Evolutionary conservation across 2,113 vertebrate genomes (phyloP), one percentile per base, ranked within the genome.

Genomic region (Rhineura floridana): DNA sequence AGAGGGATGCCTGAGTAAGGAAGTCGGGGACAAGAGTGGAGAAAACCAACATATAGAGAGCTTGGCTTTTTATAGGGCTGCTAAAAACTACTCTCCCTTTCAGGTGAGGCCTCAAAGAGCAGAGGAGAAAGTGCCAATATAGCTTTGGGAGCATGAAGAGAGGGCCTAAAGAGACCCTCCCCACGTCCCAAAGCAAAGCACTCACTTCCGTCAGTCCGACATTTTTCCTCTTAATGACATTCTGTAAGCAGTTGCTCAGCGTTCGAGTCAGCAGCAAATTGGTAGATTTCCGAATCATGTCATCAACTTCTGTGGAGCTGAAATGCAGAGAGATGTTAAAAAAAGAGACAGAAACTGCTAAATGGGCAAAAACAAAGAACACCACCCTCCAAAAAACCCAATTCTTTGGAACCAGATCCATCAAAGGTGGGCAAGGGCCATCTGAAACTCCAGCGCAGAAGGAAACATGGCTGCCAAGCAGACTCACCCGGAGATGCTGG

Each of bases 231-330:
- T 99, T 99, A 88, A 99, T 99, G 93, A 97, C 98, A 0, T 98
- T 99, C 94, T 99, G 98, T 84, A 99, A 96, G 88, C 98, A 98
- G 96, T 98, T 97, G 97, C 98, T 99, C 85, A 99, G 97, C 0
- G 98, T 99, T 70, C 99, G 96, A 83, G 98, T 99, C 94, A 99
- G 95, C 93, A 99, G 94, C 88, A 99, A 96, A 39, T 99, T 99
- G 0, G 99, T 99, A 2, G 99, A 99, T 95, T 99, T 99, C 82
- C 99, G 96, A 91, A 99, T 99, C 98, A 99, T 99, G 90, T 99
- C 99, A 8, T 99, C 99, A 0, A 99, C 96, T 93, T 99, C 99
- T 0, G 99, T 99, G 85, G 99, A 99, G 90, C 99, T 99, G 95
- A 2, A 78, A 89, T 78, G 73, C 0, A 69, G 91, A 63, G 82